Conservation (phyloP, 2,888 invertebrate species). For the Acleris sparsana region DNA sequence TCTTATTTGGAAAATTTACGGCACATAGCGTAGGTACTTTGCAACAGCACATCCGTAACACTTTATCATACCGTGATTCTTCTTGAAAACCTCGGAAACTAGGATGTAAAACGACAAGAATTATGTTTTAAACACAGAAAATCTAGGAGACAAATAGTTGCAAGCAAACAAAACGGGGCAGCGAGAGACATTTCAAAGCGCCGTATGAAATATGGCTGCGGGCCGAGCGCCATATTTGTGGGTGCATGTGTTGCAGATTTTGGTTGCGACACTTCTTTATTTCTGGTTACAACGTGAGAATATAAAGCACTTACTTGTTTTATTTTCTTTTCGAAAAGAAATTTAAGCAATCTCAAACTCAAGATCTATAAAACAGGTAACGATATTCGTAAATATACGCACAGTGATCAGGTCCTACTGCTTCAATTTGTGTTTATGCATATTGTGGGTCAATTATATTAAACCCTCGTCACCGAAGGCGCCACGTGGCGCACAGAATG, state of each 20-base stretch:
- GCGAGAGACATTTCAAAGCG: conserved; percentile 36
- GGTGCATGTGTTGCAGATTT: conserved; percentile 11
- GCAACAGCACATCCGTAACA: not conserved
- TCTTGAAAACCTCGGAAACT: conserved; percentile 1
- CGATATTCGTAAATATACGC: too few relatives aligned
- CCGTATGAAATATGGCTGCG: conserved; percentile 35
- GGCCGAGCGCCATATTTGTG: conserved; percentile 14
- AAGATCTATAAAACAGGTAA: too few relatives aligned
- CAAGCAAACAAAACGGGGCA: conserved; percentile 27
- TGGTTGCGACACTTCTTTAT: conserved; percentile 6
- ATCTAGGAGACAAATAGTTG: conserved; percentile 30
- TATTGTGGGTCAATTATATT: too few relatives aligned
- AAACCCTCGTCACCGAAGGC: too few relatives aligned
- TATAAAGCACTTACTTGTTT: not conserved
- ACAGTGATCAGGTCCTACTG: too few relatives aligned
- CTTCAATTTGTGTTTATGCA: too few relatives aligned
- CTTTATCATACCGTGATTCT: not conserved
- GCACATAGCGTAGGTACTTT: too few relatives aligned
- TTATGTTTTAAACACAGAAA: conserved; percentile 13
- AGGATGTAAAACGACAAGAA: conserved; percentile 5
- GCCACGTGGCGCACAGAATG: too few relatives aligned
- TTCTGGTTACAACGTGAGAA: conserved; percentile 4
- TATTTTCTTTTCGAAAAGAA: not conserved
- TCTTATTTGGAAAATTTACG: too few relatives aligned
- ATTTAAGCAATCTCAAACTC: too few relatives aligned